These are phyloP conservation scores for Ormia ochracea DNA, from an alignment of 2,888 invertebrate genomes.

Conservation along the genomic window DNA sequence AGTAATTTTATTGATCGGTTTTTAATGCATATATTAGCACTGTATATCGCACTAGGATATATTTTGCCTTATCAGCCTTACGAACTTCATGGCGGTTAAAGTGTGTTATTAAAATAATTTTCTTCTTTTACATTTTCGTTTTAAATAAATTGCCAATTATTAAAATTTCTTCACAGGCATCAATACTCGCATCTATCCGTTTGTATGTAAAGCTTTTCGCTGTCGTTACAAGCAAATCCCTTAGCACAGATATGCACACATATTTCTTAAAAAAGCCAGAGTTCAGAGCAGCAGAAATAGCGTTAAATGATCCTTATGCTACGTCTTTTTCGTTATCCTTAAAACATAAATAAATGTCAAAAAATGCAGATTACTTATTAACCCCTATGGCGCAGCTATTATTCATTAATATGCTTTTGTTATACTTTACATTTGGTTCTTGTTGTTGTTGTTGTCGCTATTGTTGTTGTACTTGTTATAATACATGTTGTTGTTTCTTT, in stretches of 20 bases:
- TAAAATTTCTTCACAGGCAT: slow-evolving; percentile 21
- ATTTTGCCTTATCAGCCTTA: background rate
- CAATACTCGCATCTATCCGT: too few relatives aligned
- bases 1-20: too few relatives aligned
- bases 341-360: slow-evolving; percentile 75
- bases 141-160: slow-evolving; percentile 22
- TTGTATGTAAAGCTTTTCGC: background rate
- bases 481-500: too few relatives aligned
- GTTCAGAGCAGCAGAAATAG: slow-evolving; percentile 16
- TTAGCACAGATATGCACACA: background rate
- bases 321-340: slow-evolving; percentile 56
- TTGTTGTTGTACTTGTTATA: slow-evolving; percentile 19
- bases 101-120: background rate
- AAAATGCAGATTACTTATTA: slow-evolving; percentile 76
- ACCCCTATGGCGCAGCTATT: slow-evolving; percentile 75
- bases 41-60: too few relatives aligned
- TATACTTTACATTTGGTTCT: slow-evolving; percentile 12
- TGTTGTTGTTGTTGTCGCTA: slow-evolving; percentile 19
- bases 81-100: background rate
- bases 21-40: too few relatives aligned
- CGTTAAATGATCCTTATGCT: slow-evolving; percentile 19
- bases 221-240: slow-evolving; percentile 6
- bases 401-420: slow-evolving; percentile 72
- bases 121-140: background rate
- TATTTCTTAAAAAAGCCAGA: slow-evolving; percentile 2